Evolutionary conservation across 2,113 vertebrate genomes (phyloP).

Genomic region (Paradoxurus hermaphroditus): DNA sequence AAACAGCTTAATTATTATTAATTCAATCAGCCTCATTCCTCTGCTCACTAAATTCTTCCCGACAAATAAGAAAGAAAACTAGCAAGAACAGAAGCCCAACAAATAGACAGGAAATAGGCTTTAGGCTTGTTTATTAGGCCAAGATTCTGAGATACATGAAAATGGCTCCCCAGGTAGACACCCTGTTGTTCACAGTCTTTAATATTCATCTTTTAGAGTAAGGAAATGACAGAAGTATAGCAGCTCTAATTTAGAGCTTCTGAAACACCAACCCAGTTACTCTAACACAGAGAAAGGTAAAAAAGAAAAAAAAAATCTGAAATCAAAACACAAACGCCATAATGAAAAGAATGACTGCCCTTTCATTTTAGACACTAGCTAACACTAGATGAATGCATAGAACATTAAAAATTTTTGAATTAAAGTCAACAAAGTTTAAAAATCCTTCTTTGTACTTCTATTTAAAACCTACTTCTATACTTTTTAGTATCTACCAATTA

Average conservation of each 20-base stretch:
- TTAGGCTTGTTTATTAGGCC: not conserved
- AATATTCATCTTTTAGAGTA: not conserved
- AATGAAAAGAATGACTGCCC: constrained; percentile 1
- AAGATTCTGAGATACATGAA: not conserved
- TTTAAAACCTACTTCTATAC: not conserved
- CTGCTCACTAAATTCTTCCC: constrained; percentile 1
- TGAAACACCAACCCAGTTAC: not conserved
- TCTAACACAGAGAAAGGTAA: not conserved
- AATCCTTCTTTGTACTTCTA: not conserved
- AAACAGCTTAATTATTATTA: not conserved
- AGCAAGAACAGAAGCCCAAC: not conserved
- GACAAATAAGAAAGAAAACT: not conserved
- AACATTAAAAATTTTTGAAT: not conserved
- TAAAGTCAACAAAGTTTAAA: constrained; percentile 17
- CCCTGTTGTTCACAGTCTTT: not conserved
- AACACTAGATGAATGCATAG: not conserved
- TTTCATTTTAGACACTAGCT: not conserved
- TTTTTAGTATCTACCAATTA: not conserved
- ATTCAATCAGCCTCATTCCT: not conserved
- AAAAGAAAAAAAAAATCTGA: not conserved
- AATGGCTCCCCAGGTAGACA: not conserved
- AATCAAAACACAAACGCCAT: constrained; percentile 36
- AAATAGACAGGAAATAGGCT: not conserved
- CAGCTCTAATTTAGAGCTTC: not conserved
- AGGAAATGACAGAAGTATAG: not conserved